Conservation (phyloP, 2,113 vertebrate genomes). For the Otis tarda region DNA sequence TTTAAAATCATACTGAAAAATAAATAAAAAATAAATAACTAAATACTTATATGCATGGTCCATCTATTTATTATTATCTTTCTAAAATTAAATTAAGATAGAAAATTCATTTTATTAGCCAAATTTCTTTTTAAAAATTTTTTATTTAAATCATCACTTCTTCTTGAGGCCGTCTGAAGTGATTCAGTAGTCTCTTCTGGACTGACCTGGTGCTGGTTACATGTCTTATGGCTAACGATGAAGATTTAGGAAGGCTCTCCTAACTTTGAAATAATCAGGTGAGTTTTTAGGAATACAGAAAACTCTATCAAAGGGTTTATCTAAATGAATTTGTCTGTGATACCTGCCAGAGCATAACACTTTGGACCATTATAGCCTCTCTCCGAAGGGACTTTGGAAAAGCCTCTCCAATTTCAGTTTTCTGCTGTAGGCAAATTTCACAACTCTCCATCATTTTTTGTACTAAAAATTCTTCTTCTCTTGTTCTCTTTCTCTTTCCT, state of each 20-base stretch:
- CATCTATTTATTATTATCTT: neutral
- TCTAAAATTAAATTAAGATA: neutral
- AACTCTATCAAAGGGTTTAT: neutral
- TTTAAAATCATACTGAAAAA: neutral
- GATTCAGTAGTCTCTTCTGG: neutral
- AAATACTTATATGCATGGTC: neutral
- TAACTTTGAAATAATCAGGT: neutral
- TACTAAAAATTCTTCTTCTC: neutral
- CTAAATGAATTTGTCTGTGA: neutral
- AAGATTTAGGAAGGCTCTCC: fast-evolving
- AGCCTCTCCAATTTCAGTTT: neutral
- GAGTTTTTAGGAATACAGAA: neutral
- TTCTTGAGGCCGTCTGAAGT: neutral
- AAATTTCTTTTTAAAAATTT: neutral
- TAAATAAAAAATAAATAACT: neutral
- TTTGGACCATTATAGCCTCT: neutral
- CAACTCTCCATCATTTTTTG: neutral
- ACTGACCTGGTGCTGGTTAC: neutral
- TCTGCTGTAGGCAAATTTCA: neutral
- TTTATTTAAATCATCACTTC: neutral
- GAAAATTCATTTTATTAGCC: neutral
- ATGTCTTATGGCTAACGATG: neutral
- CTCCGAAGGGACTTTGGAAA: neutral
- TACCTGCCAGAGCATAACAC: neutral
- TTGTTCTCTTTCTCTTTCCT: neutral